Percentiles rank a stretch among this genome's conserved stretches.
These are phyloP conservation scores for Gracilinanus agilis DNA, from an alignment of 2,113 vertebrate genomes.

Conservation along the genomic window DNA sequence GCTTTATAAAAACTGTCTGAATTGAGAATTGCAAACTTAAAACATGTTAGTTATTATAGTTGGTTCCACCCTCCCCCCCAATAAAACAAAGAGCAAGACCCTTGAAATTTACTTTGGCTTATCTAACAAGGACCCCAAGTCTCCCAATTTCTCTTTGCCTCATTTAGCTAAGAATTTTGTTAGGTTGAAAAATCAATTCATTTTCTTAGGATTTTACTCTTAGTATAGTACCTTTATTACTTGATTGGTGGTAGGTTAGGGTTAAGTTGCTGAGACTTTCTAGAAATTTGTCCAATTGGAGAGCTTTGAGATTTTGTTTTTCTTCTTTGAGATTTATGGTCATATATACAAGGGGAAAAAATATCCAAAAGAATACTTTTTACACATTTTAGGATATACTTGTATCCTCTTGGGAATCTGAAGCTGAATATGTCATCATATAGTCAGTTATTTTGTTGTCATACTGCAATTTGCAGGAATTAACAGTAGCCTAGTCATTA, in stretches of 20 bases:
- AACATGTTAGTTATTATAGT: no score
- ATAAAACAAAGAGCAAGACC: no score
- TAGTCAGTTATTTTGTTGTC: neutral
- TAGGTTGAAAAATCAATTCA: neutral
- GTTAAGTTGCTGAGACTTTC: neutral
- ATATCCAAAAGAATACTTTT: neutral
- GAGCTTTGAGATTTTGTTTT: neutral
- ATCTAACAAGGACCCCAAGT: no score
- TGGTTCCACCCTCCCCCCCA: no score
- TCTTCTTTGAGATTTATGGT: neutral
- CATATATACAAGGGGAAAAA: no score
- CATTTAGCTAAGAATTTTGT: no score
- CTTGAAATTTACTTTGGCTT: no score
- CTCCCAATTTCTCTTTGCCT: no score
- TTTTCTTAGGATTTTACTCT: neutral
- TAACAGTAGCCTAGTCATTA: slow-evolving; percentile 8
- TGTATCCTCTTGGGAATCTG: neutral
- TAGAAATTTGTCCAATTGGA: neutral
- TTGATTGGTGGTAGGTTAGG: neutral
- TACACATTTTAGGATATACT: neutral
- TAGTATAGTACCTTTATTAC: neutral
- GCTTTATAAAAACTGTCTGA: no score
- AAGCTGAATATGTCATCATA: neutral
- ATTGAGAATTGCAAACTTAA: no score
- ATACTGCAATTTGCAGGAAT: slow-evolving; percentile 11